These are phyloP conservation scores for Trididemnum clinides DNA, from an alignment of 23 tunicate genomes.

Conservation along the genomic window DNA sequence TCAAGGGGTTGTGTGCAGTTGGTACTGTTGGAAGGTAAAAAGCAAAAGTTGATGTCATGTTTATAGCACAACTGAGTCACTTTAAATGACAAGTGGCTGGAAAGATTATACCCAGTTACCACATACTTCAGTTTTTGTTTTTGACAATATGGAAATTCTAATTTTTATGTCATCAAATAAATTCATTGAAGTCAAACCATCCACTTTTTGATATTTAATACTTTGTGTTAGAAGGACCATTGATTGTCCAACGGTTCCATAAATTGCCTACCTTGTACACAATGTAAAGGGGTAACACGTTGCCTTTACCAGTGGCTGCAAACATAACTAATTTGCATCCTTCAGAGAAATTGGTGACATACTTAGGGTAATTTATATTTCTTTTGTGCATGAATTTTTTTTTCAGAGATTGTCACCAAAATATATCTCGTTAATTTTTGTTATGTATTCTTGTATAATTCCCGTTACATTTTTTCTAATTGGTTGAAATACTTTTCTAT, in stretches of 20 bases:
- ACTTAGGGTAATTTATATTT: neutral
- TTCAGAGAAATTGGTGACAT: neutral
- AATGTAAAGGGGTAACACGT: neutral
- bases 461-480: neutral
- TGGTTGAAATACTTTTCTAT: neutral
- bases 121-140: neutral
- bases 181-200: conserved; percentile 5
- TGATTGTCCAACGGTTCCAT: neutral
- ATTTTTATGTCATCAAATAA: neutral
- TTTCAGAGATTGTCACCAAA: neutral
- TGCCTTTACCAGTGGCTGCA: conserved; percentile 2
- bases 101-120: neutral
- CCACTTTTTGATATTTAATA: conserved; percentile 8
- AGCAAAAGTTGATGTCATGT: neutral
- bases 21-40: conserved; percentile 1
- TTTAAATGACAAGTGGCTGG: neutral
- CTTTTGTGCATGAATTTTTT: neutral
- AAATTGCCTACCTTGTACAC: neutral
- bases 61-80: neutral
- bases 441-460: neutral
- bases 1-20: conserved; percentile 13
- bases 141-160: neutral
- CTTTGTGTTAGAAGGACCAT: neutral
- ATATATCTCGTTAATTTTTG: neutral
- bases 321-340: neutral